Percentiles rank a stretch among this genome's conserved stretches.
phyloP scores from a whole-genome alignment of 1,140 invertebrate species.

The Phenacoccus solenopsis region DNA sequence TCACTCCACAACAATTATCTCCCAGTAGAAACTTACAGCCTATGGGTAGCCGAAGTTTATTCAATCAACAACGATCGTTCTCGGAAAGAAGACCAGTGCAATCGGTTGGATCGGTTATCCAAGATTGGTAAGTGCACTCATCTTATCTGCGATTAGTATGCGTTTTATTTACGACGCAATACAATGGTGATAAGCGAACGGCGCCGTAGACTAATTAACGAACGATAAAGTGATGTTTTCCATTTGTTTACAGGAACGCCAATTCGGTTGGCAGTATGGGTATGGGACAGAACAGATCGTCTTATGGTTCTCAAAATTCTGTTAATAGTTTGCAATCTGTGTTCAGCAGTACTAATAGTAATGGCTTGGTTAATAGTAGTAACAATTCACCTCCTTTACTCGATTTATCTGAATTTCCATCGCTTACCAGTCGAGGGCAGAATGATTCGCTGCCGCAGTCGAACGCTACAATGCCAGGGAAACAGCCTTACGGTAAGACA shows the following conservation, averaged over 20 bases:
- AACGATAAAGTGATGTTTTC: slow-evolving; percentile 23
- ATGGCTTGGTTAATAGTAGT: slow-evolving; percentile 46
- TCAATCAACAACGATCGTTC: slow-evolving; percentile 55
- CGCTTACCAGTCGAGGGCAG: slow-evolving; percentile 59
- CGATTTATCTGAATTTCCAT: slow-evolving; percentile 84
- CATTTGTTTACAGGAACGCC: slow-evolving; percentile 36
- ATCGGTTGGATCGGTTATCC: slow-evolving; percentile 7
- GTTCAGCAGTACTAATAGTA: slow-evolving; percentile 44
- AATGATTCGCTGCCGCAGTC: slow-evolving; percentile 63
- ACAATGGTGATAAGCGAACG: too few relatives aligned
- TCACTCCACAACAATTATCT: slow-evolving; percentile 43
- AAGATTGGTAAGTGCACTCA: slow-evolving; percentile 13
- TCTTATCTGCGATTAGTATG: background rate
- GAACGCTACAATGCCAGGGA: slow-evolving; percentile 59
- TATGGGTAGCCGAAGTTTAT: slow-evolving; percentile 40
- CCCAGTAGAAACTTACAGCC: slow-evolving; percentile 37
- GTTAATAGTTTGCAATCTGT: slow-evolving; percentile 60
- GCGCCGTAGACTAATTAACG: too few relatives aligned
- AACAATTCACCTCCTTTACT: slow-evolving; percentile 66
- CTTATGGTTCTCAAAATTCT: slow-evolving; percentile 48
- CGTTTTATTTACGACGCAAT: too few relatives aligned
- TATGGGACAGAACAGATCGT: slow-evolving; percentile 43
- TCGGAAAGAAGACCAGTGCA: slow-evolving; percentile 30
- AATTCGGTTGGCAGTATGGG: slow-evolving; percentile 46
- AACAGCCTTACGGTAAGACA: slow-evolving; percentile 67